Conservation (phyloP, 2,888 invertebrate species). For the Pristionchus entomophagus region DNA sequence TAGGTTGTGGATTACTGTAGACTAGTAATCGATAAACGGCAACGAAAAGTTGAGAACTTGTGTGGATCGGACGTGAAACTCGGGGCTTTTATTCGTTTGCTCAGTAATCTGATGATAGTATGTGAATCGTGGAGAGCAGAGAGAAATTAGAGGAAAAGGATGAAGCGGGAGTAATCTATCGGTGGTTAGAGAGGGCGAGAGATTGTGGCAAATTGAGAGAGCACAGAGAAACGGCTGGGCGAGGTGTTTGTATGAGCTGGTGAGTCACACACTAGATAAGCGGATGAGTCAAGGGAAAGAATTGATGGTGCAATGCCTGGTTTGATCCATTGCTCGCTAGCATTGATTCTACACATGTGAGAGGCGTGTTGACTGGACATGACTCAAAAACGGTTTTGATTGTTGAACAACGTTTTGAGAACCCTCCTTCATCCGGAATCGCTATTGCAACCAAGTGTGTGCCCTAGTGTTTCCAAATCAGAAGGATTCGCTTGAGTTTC, state of each 20-base stretch:
- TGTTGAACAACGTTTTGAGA: too few relatives aligned
- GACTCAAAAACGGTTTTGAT: too few relatives aligned
- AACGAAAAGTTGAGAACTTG: not conserved
- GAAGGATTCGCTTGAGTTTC: too few relatives aligned
- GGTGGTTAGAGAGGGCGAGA: not conserved
- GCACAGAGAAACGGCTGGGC: not conserved
- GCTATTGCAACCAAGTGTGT: too few relatives aligned
- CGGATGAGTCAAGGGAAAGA: not conserved
- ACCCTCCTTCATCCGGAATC: too few relatives aligned
- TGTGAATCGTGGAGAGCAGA: not conserved
- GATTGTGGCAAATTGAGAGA: not conserved
- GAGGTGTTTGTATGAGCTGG: not conserved
- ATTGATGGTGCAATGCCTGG: not conserved
- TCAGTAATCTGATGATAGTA: not conserved
- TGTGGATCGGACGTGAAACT: not conserved
- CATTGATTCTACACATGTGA: too few relatives aligned
- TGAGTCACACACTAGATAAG: not conserved
- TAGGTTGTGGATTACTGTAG: not conserved
- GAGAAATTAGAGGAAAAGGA: not conserved
- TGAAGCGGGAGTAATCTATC: not conserved
- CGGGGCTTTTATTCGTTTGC: conserved; percentile 12
- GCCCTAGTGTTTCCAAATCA: too few relatives aligned
- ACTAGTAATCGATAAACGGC: not conserved
- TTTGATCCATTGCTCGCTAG: not conserved
- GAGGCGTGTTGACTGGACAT: too few relatives aligned